These are phyloP conservation scores for Ptychadena robeensis DNA, from an alignment of 2,797 vertebrate genomes.

Conservation along the genomic window DNA sequence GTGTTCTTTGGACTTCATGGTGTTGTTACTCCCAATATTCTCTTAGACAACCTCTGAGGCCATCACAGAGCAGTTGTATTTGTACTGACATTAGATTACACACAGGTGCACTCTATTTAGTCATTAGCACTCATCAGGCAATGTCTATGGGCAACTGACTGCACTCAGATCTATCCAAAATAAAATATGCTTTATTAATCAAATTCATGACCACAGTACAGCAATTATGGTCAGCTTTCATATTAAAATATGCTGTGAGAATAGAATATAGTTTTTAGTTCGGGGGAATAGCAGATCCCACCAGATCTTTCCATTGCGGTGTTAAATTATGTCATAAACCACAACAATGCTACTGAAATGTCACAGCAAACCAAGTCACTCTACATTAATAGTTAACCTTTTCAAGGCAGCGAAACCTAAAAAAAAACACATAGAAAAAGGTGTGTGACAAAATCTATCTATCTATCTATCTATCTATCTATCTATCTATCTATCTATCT, in stretches of 20 bases:
- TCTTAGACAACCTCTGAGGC: too few relatives aligned
- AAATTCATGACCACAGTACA: too few relatives aligned
- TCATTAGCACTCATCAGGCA: too few relatives aligned
- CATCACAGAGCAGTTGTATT: too few relatives aligned
- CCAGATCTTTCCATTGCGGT: slow-evolving; percentile 31
- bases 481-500: background rate
- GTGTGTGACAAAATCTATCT: background rate
- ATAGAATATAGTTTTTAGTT: background rate
- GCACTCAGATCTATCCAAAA: too few relatives aligned
- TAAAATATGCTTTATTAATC: too few relatives aligned
- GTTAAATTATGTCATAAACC: slow-evolving; percentile 30
- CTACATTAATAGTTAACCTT: background rate
- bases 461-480: background rate
- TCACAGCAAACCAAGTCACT: slow-evolving; percentile 18
- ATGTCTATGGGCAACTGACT: too few relatives aligned
- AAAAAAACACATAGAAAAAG: background rate
- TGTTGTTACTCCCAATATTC: too few relatives aligned
- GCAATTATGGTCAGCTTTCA: too few relatives aligned
- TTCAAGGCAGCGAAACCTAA: background rate
- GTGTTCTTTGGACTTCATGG: too few relatives aligned
- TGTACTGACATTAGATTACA: too few relatives aligned
- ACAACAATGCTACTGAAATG: slow-evolving; percentile 44
- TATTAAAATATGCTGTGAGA: background rate
- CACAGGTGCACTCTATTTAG: too few relatives aligned
- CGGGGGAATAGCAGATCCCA: background rate